A percentile compares a stretch with the other conserved stretches of the same genome.
These are phyloP conservation scores for Microctonus brassicae DNA, from an alignment of 2,888 invertebrate species.

Conservation along the genomic window DNA sequence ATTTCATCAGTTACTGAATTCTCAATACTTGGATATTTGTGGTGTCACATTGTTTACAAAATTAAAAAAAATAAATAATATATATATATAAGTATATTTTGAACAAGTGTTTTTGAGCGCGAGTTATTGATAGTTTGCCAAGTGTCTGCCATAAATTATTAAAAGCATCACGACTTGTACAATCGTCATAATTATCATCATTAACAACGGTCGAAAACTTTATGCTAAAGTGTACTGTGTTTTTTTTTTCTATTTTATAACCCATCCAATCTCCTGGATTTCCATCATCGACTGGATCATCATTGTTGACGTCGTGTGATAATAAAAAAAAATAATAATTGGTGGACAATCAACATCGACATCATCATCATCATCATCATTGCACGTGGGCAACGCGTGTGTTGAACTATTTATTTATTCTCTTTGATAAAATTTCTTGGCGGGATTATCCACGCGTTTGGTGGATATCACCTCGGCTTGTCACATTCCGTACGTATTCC, in stretches of 20 bases:
- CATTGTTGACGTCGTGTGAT: constrained; percentile 42
- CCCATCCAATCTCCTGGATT: constrained; percentile 38
- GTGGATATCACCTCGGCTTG: constrained; percentile 30
- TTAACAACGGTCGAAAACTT: constrained; percentile 7
- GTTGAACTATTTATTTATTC: constrained; percentile 6
- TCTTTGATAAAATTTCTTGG: constrained; percentile 43
- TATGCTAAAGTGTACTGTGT: constrained; percentile 56
- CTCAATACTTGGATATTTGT: neutral
- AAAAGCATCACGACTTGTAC: too few relatives aligned
- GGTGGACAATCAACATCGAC: too few relatives aligned
- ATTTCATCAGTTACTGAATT: constrained; percentile 41
- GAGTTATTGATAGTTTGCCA: constrained; percentile 39
- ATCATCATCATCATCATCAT: constrained; percentile 45
- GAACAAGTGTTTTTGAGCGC: constrained; percentile 2
- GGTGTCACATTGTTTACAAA: neutral
- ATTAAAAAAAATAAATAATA: neutral
- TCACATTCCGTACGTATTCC: constrained; percentile 45
- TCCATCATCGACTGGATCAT: constrained; percentile 44
- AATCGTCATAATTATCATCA: too few relatives aligned
- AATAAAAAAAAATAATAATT: neutral
- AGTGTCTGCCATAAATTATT: constrained; percentile 36
- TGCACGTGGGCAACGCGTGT: constrained; percentile 42
- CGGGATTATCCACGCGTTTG: constrained; percentile 46
- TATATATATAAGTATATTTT: neutral
- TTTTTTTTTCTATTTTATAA: constrained; percentile 48